These are phyloP conservation scores for Stenotaenia linearis DNA, from an alignment of 2,888 invertebrate species.

Conservation along the genomic window DNA sequence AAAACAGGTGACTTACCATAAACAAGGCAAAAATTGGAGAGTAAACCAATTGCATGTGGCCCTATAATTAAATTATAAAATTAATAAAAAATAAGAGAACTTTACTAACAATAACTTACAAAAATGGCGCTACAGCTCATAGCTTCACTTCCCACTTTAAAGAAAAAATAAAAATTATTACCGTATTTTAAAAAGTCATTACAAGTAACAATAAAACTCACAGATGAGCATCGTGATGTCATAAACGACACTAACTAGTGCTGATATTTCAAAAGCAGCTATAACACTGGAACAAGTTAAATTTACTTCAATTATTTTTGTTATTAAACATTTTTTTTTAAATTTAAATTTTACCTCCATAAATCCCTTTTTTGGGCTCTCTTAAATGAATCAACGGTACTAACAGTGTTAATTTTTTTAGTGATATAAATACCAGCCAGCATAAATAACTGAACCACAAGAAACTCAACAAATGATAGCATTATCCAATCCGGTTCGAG, in stretches of 20 bases:
- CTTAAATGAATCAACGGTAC: slow-evolving; percentile 47
- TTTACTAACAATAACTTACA: slow-evolving; percentile 42
- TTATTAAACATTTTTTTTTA: no score
- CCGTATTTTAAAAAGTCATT: no score
- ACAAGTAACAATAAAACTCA: slow-evolving; percentile 39
- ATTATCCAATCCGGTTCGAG: slow-evolving; percentile 53
- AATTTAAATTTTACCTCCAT: slow-evolving; percentile 51
- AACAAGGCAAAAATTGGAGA: slow-evolving; percentile 42
- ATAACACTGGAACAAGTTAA: slow-evolving; percentile 46
- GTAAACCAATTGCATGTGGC: slow-evolving; percentile 49
- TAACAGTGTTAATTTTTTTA: slow-evolving; percentile 47
- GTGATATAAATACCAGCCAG: slow-evolving; percentile 52
- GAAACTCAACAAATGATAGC: slow-evolving; percentile 52
- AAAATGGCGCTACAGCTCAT: slow-evolving; percentile 47
- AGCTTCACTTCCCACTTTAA: slow-evolving; percentile 45
- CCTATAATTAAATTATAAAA: slow-evolving; percentile 36
- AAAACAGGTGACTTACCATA: no score
- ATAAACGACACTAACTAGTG: slow-evolving; percentile 45
- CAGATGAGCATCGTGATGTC: slow-evolving; percentile 44
- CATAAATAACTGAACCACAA: slow-evolving; percentile 51
- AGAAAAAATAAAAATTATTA: neutral
- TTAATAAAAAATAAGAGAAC: slow-evolving; percentile 3
- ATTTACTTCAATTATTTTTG: no score
- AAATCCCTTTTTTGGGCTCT: slow-evolving; percentile 51
- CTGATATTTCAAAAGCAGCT: slow-evolving; percentile 51